Conservation (phyloP, 2,797 vertebrate genomes). For the Hippoglossus hippoglossus region DNA sequence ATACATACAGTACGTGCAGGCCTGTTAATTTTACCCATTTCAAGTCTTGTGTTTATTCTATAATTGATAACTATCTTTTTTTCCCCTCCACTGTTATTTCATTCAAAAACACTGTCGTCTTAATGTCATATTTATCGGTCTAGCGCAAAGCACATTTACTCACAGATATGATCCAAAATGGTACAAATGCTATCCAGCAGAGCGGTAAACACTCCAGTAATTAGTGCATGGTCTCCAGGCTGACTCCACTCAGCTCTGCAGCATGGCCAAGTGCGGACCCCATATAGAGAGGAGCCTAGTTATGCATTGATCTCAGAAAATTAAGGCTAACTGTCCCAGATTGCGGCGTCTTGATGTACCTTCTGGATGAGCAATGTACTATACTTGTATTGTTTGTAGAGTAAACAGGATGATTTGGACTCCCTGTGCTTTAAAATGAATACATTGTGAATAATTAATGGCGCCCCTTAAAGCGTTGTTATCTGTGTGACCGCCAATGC, state of each 20-base stretch:
- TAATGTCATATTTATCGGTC: constrained; percentile 67
- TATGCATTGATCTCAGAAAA: constrained; percentile 83
- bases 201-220: constrained; percentile 80
- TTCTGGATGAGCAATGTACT: constrained; percentile 76
- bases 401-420: constrained; percentile 76
- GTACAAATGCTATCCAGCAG: constrained; percentile 79
- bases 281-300: constrained; percentile 81
- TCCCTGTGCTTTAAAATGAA: constrained; percentile 76
- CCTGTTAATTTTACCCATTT: constrained; percentile 22
- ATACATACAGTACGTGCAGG: constrained; percentile 6
- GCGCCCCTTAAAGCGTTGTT: constrained; percentile 69
- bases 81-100: constrained; percentile 33
- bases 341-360: constrained; percentile 80
- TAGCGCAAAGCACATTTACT: constrained; percentile 50
- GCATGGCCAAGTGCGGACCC: constrained; percentile 76
- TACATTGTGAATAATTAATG: constrained; percentile 83
- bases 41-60: constrained; percentile 19
- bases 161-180: constrained; percentile 71
- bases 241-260: constrained; percentile 73
- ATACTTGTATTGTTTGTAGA: constrained; percentile 65
- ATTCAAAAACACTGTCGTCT: constrained; percentile 36
- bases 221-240: constrained; percentile 77
- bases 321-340: constrained; percentile 82
- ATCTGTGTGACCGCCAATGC: constrained; percentile 73
- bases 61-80: constrained; percentile 45